A percentile compares a stretch with the other conserved stretches of the same genome.
phyloP scores from a whole-genome alignment of 2,113 vertebrate species.

The Scalopus aquaticus region DNA sequence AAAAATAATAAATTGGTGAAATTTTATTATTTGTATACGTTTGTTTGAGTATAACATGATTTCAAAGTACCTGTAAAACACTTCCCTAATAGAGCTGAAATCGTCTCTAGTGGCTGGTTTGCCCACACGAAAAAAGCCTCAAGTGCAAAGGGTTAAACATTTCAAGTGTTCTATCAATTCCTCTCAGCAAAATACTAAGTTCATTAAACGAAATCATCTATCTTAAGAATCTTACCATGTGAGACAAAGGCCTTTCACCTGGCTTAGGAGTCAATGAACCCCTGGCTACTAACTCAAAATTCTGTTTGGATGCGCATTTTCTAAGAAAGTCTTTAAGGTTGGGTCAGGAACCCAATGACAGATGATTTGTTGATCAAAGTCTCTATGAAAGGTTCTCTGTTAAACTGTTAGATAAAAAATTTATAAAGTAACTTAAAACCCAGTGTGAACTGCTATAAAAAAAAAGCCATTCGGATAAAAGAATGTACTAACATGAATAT shows the following conservation, averaged over 20 bases:
- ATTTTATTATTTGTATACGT: too few species aligned
- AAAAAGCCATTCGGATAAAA: not conserved
- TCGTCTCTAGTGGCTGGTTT: too few species aligned
- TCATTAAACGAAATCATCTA: constrained; percentile 18
- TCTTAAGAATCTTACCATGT: constrained; percentile 1
- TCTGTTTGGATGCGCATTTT: not conserved
- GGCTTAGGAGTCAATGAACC: not conserved
- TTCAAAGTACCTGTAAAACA: too few species aligned
- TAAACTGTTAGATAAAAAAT: constrained; percentile 7
- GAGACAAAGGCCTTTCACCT: not conserved
- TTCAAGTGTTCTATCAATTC: constrained; percentile 31
- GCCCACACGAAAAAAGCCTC: too few species aligned
- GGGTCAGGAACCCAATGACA: not conserved
- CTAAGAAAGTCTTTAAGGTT: not conserved
- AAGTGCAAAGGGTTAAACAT: too few species aligned
- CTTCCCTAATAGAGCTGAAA: too few species aligned
- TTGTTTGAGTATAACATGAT: too few species aligned
- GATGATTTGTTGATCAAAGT: not conserved
- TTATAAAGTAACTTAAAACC: constrained; percentile 16
- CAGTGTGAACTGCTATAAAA: not conserved
- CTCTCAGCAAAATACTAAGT: not conserved
- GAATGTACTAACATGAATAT: not conserved
- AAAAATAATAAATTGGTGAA: too few species aligned
- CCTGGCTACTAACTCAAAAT: not conserved
- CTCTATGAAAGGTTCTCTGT: not conserved